A percentile compares a stretch with the other conserved stretches of the same genome.
Conservation (phyloP, 2,797 vertebrate species). For the Ambastaia sidthimunki region DNA sequence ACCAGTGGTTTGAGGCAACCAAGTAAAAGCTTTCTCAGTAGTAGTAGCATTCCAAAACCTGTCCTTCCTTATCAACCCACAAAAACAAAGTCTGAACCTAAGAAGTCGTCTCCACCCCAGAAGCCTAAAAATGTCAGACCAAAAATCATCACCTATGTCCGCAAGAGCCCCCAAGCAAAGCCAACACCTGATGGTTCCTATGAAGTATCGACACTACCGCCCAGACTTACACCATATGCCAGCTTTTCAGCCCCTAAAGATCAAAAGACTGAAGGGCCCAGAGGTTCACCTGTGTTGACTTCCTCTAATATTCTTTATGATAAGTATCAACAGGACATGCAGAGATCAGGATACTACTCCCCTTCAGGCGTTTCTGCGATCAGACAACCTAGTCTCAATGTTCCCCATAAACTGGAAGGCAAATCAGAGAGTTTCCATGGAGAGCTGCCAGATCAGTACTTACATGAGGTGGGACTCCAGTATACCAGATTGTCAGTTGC, state of each 20-base stretch:
- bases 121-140: conserved; percentile 91
- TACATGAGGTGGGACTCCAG: conserved; percentile 71
- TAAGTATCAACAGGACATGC: conserved; percentile 87
- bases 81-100: conserved; percentile 78
- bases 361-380: conserved; percentile 81
- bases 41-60: conserved; percentile 85
- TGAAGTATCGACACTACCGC: conserved; percentile 73
- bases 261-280: conserved; percentile 67
- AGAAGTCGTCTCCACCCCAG: conserved; percentile 69
- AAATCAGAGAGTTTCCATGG: conserved; percentile 83
- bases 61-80: conserved; percentile 65
- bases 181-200: conserved; percentile 70
- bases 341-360: conserved; percentile 82
- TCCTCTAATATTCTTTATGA: conserved; percentile 81
- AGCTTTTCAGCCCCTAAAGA: conserved; percentile 71
- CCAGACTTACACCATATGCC: conserved; percentile 69
- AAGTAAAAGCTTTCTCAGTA: conserved; percentile 77
- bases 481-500: not conserved
- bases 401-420: conserved; percentile 75
- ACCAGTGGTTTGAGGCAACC: conserved; percentile 76
- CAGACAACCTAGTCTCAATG: conserved; percentile 76
- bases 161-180: conserved; percentile 83
- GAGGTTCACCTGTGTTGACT: conserved; percentile 68
- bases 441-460: conserved; percentile 79
- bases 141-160: conserved; percentile 96